Evolutionary conservation across 2,113 vertebrate species (phyloP), one percentile per base, ranked within the genome.

Genomic region (Xiphophorus hellerii): DNA sequence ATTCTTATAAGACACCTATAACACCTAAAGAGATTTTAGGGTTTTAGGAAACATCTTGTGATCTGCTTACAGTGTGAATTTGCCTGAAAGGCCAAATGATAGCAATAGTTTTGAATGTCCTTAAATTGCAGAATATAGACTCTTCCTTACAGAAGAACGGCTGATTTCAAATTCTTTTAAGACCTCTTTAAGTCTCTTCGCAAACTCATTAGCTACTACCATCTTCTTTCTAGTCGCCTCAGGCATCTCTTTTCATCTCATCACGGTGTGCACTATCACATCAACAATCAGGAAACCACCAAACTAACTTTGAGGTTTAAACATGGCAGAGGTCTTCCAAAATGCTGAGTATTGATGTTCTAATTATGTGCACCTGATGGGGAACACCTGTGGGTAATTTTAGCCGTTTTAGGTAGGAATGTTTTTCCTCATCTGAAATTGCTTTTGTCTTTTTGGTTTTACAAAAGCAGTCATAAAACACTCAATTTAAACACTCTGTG

Each of bases 401-500:
- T 10, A 58, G 22, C 51, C 51, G 17, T 25, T 20, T 48, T 48
- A 48, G 44, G 44, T 20, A 20, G 44, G 14, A 48, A 48, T 48
- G 22, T 58, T 25, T 9, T 58, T 58, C 22, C 51, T 58, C 51
- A 58, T n/a, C 20, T n/a, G 25, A 58, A 58, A 58, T 58, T 58
- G 22, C 51, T 58, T 58, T 58, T n/a, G 51, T 58, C 51, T 58
- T 58, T n/a, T n/a, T 20, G 6, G 51, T 58, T 58, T 58, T 42
- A 79, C 63, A 65, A 85, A 88, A 92, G 83, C 80, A 74, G 62
- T 61, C 51, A 9, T 10, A 69, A 62, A 66, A 62, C 0, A 22
- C 31, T 61, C 66, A 30, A 73, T n/a, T 44, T 42, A 82, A 87
- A 91, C 84, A 87, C 76, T 81, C 84, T 69, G 66, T 42, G 17